A percentile compares a stretch with the other conserved stretches of the same genome.
phyloP scores from a whole-genome alignment of 2,888 invertebrate species.

The Capitulum mitella region DNA sequence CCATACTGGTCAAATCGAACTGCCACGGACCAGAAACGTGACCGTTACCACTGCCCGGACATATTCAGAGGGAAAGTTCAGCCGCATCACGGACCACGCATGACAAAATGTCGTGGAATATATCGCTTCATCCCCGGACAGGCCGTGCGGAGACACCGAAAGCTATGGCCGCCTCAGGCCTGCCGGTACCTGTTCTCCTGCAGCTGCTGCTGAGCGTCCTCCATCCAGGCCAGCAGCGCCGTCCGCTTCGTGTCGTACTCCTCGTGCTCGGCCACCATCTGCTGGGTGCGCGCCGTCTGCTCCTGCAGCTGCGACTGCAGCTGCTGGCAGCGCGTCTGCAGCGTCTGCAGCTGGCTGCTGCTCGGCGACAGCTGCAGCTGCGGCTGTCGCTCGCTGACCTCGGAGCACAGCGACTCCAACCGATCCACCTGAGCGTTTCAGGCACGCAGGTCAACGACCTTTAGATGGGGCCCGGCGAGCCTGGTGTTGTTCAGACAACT shows the following conservation, averaged over 20 bases:
- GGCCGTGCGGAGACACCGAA: no score
- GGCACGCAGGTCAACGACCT: no score
- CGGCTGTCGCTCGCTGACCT: neutral
- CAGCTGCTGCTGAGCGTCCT: conserved; percentile 50
- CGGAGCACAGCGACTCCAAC: neutral
- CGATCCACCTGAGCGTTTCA: neutral
- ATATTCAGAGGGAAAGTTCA: no score
- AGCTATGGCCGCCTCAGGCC: neutral
- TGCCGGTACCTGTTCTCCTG: neutral
- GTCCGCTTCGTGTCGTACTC: neutral
- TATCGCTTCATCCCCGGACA: no score
- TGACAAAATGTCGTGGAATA: no score
- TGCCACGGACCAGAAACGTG: no score
- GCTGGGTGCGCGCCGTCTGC: neutral
- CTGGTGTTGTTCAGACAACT: no score
- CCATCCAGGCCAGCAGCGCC: conserved; percentile 55
- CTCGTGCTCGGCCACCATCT: neutral
- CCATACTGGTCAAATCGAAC: no score
- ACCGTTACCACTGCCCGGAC: no score
- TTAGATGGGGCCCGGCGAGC: no score
- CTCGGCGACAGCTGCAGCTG: conserved; percentile 17
- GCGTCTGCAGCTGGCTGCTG: conserved; percentile 11
- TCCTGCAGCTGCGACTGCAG: neutral
- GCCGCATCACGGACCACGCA: no score
- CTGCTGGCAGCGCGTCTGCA: conserved; percentile 7